Evolutionary conservation across 2,797 vertebrate genomes (phyloP).

Genomic region (Sebastes nivosus): DNA sequence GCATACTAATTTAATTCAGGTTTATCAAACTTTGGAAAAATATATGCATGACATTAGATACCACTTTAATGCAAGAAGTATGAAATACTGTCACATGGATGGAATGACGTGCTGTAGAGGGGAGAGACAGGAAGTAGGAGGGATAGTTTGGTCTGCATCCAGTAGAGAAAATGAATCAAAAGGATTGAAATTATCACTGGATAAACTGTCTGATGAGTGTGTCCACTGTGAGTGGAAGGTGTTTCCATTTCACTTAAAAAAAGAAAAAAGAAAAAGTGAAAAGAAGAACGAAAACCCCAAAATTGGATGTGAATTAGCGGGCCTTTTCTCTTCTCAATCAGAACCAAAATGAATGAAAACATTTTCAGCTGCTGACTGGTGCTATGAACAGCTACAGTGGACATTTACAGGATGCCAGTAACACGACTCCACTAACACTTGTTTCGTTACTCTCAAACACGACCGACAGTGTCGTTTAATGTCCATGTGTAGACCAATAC

Average conservation of each 20-base stretch:
- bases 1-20: conserved; percentile 1
- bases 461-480: conserved; percentile 67
- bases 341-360: conserved; percentile 78
- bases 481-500: conserved; percentile 69
- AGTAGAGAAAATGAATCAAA: conserved; percentile 61
- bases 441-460: conserved; percentile 59
- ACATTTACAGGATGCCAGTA: conserved; percentile 76
- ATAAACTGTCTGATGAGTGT: conserved; percentile 55
- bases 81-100: conserved; percentile 57
- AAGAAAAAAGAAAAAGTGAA: conserved; percentile 5
- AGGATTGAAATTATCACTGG: conserved; percentile 45
- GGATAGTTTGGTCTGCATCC: conserved; percentile 59
- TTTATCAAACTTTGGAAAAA: conserved; percentile 17
- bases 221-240: conserved; percentile 51
- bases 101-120: conserved; percentile 61
- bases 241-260: conserved; percentile 66
- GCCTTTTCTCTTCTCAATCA: conserved; percentile 89
- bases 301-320: conserved; percentile 62
- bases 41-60: conserved; percentile 41
- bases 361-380: conserved; percentile 63
- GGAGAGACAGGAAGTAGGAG: conserved; percentile 61
- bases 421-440: conserved; percentile 64
- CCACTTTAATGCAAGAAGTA: conserved; percentile 43
- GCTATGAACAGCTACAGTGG: conserved; percentile 60
- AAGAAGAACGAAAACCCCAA: conserved; percentile 34